These are phyloP conservation scores for Drosophila prolongata DNA, from an alignment of 2,888 invertebrate genomes.

Conservation along the genomic window DNA sequence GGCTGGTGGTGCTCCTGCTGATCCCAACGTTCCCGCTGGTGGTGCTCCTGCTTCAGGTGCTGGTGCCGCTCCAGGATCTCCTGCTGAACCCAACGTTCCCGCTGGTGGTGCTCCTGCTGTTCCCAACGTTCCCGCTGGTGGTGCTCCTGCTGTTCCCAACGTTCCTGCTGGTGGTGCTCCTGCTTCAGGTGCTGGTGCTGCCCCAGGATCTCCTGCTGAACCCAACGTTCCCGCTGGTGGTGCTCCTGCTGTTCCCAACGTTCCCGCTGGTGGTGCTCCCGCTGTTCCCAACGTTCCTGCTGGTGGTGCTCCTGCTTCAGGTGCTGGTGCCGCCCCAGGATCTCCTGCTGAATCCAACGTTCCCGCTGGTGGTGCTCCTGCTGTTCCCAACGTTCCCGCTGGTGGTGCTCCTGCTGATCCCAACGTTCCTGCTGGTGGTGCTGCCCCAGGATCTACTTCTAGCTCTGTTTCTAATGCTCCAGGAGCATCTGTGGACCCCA, in stretches of 20 bases:
- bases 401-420: conserved; percentile 11
- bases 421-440: conserved; percentile 19
- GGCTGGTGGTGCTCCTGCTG: conserved; percentile 15
- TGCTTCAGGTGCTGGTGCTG: conserved; percentile 5
- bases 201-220: conserved; percentile 6
- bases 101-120: conserved; percentile 9
- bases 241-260: not conserved
- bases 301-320: conserved; percentile 18
- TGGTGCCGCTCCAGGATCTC: not conserved
- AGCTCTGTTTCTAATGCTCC: conserved; percentile 22
- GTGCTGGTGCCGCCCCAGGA: too few species aligned
- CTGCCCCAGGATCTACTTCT: conserved; percentile 27
- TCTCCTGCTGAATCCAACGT: conserved; percentile 14
- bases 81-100: conserved; percentile 13
- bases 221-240: conserved; percentile 6
- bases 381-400: not conserved
- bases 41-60: conserved; percentile 8
- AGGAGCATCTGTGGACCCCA: conserved; percentile 13
- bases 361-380: conserved; percentile 30
- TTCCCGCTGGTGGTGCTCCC: conserved; percentile 30
- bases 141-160: conserved; percentile 3
- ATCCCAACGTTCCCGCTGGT: conserved; percentile 28
- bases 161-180: too few species aligned
- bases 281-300: conserved; percentile 20
- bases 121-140: conserved; percentile 12